Evolutionary conservation across 1,140 invertebrate genomes (phyloP), one percentile per base, ranked within the genome.

Genomic region (Muscidifurax raptorellus): DNA sequence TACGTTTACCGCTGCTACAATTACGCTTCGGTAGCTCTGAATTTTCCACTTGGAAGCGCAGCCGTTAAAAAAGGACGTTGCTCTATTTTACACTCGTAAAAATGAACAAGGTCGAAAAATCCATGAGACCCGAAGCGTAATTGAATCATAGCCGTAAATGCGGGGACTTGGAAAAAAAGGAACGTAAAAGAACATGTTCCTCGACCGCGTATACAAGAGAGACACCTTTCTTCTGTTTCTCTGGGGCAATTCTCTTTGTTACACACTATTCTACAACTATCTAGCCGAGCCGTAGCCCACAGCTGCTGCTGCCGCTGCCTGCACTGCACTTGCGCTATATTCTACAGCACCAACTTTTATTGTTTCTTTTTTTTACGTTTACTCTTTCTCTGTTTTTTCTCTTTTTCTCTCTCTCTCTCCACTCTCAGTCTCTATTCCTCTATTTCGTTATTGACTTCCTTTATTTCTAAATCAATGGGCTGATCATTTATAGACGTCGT

Each of bases 291-390:
- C 91, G 91, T 92, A 92, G 90, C 91, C 89, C 90, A 93, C 91
- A 92, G 91, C 90, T 91, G 91, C 59, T 18, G 30, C 32, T n/a
- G 18, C 47, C 22, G 47, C 90, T 90, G 91, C 91, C 89, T 92
- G 91, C 91, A 92, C 89, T 92, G 92, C 91, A 93, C 91, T 81
- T 92, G 89, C 92, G 92, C 91, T 92, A 91, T 92, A 59, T 77
- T 77, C 90, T 92, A 92, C 88, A 93, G 91, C 91, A 92, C 91
- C 89, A 83, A 86, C 22, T 80, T 88, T 77, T 86, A 47, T 79
- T 2, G 47, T 0, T 4, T 25, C 47, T 0, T 59, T 30, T 44
- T 52, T 32, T 47, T 64, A 18, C 15, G n/a, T 77, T 27, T 22
- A 22, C 25, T 22, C 15, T 15, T 79, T 88, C 80, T 86, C 52